phyloP scores from a whole-genome alignment of 2,888 invertebrate genomes.

The Eristalis pertinax region DNA sequence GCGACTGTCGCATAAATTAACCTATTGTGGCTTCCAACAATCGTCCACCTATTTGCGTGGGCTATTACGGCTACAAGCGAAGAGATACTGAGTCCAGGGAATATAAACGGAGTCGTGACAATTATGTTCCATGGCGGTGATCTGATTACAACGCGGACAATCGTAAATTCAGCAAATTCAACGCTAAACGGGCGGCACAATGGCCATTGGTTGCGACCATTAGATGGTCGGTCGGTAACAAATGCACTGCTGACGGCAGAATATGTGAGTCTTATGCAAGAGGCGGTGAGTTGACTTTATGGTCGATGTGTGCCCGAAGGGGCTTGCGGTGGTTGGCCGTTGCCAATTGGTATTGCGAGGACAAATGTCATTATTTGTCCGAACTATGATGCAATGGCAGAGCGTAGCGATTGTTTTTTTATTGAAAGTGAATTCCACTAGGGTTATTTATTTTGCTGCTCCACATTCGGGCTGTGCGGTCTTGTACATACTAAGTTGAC shows the following conservation, averaged over 20 bases:
- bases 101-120: constrained; percentile 71
- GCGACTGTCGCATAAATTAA: constrained; percentile 52
- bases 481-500: neutral
- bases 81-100: constrained; percentile 22
- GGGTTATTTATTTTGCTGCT: neutral
- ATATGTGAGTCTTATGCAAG: constrained; percentile 13
- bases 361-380: constrained; percentile 1
- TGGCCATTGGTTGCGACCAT: neutral
- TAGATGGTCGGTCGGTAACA: neutral
- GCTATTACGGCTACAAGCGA: neutral
- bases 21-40: constrained; percentile 25
- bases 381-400: neutral
- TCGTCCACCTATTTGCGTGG: neutral
- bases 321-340: neutral
- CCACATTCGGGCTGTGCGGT: neutral
- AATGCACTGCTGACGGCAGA: neutral
- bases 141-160: constrained; percentile 66
- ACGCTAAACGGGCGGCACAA: constrained; percentile 27
- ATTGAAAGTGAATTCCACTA: neutral
- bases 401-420: no score
- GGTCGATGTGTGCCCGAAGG: neutral
- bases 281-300: constrained; percentile 20
- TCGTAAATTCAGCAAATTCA: constrained; percentile 54
- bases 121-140: constrained; percentile 65
- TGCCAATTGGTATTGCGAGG: neutral